Percentiles rank a stretch among this genome's conserved stretches.
These are phyloP conservation scores for Tursiops truncatus DNA, from an alignment of 2,113 vertebrate genomes.

Conservation along the genomic window DNA sequence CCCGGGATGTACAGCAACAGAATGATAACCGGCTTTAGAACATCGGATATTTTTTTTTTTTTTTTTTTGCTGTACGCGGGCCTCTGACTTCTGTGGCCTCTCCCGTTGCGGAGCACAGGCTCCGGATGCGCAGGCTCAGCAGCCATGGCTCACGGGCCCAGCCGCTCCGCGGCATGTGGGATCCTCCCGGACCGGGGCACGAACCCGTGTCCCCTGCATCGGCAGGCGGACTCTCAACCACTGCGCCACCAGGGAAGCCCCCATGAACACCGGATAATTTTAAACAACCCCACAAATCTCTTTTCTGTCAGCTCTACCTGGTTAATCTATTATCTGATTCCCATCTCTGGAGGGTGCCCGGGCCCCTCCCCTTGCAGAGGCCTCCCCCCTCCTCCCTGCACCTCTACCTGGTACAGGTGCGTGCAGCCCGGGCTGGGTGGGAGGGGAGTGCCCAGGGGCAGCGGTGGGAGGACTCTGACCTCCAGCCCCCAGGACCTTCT, in stretches of 20 bases:
- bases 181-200: too few relatives aligned
- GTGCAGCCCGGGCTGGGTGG: not conserved
- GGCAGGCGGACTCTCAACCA: too few relatives aligned
- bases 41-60: not conserved
- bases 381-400: not conserved
- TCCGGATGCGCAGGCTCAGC: too few relatives aligned
- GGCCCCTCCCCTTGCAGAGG: not conserved
- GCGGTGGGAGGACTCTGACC: not conserved
- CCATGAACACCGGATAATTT: not conserved
- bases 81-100: too few relatives aligned
- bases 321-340: not conserved
- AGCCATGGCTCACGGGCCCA: too few relatives aligned
- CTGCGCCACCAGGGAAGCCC: too few relatives aligned
- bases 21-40: slow-evolving; percentile 51
- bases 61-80: too few relatives aligned
- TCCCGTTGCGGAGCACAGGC: too few relatives aligned
- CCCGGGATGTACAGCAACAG: slow-evolving; percentile 57
- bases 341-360: not conserved
- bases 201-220: too few relatives aligned
- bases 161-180: too few relatives aligned
- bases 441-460: accelerated
- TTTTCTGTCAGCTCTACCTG: not conserved
- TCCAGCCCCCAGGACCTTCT: not conserved
- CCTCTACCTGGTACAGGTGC: not conserved
- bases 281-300: slow-evolving; percentile 53